phyloP scores from a whole-genome alignment of 2,797 vertebrate genomes.

The Acropternis orthonyx region DNA sequence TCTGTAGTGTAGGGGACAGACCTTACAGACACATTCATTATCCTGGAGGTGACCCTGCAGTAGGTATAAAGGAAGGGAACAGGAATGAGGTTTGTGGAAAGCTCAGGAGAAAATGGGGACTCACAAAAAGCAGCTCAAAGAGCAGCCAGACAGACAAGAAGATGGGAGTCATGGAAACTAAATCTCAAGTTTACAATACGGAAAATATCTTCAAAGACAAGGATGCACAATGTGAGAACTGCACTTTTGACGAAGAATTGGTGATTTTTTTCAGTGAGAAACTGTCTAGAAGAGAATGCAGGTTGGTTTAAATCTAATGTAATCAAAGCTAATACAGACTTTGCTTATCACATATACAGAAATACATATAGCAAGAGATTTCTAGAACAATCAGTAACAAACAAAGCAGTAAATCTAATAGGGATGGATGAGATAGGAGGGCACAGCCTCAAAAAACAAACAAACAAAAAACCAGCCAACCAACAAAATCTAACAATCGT shows the following conservation, averaged over 20 bases:
- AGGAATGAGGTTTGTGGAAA: neutral
- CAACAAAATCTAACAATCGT: neutral
- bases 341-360: neutral
- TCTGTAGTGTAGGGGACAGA: fast-evolving
- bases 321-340: neutral
- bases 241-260: neutral
- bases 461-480: no score
- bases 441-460: neutral
- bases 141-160: neutral
- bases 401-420: neutral
- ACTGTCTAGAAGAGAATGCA: neutral
- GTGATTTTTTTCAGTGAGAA: neutral
- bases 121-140: neutral
- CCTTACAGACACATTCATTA: neutral
- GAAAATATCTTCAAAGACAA: neutral
- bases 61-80: neutral
- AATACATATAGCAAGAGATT: neutral
- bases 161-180: slow-evolving; percentile 2
- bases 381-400: neutral
- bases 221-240: neutral
- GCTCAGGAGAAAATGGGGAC: neutral
- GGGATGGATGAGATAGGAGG: neutral
- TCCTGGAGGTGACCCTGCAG: neutral
- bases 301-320: neutral
- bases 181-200: neutral